phyloP scores from a whole-genome alignment of 2,797 vertebrate species.

The Smutsia gigantea region DNA sequence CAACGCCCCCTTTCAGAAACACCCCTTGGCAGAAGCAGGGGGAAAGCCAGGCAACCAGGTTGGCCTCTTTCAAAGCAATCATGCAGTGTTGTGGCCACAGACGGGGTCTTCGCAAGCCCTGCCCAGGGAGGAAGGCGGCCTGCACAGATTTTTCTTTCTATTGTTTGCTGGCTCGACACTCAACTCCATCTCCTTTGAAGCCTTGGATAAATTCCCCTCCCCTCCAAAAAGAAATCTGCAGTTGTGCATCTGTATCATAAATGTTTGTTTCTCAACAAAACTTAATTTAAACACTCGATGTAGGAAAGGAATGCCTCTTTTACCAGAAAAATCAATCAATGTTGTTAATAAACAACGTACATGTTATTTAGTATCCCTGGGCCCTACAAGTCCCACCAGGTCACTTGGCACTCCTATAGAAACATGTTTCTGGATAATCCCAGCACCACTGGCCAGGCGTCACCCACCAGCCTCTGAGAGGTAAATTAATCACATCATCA shows the following conservation, averaged over 20 bases:
- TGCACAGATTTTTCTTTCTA: not conserved
- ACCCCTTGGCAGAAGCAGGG: not conserved
- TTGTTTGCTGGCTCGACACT: not conserved
- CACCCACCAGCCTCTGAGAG: not conserved
- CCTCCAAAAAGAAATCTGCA: not conserved
- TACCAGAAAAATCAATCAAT: conserved; percentile 25
- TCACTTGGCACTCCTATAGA: not conserved
- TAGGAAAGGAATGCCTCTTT: conserved; percentile 12
- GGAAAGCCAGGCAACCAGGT: not conserved
- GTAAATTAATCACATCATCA: not conserved
- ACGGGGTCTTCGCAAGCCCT: not conserved
- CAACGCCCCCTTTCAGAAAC: not conserved
- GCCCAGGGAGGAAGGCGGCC: not conserved
- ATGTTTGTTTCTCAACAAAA: conserved; percentile 42
- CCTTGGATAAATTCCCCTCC: not conserved
- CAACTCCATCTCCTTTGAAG: not conserved
- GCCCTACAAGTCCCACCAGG: not conserved
- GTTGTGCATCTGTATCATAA: not conserved
- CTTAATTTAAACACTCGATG: conserved; percentile 14
- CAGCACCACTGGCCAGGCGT: not conserved
- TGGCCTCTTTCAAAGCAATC: not conserved
- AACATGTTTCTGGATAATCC: not conserved
- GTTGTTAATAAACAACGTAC: not conserved
- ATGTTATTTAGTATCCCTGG: not conserved
- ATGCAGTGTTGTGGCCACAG: too few relatives aligned